phyloP scores from a whole-genome alignment of 1,140 invertebrate genomes.

The Berghia stephanieae region DNA sequence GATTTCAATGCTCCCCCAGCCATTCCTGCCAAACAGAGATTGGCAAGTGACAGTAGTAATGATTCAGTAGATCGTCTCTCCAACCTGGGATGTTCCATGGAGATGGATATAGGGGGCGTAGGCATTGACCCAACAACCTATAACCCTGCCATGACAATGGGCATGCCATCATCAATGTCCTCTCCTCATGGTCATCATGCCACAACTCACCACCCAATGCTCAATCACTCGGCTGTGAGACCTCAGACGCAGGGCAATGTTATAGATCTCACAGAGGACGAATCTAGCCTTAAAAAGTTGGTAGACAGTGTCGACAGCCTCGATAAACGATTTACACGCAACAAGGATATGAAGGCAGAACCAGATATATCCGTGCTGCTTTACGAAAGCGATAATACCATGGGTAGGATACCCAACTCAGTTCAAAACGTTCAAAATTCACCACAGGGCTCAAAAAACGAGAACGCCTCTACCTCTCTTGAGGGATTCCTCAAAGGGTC shows the following conservation, averaged over 20 bases:
- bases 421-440: slow-evolving; percentile 41
- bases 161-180: too few relatives aligned
- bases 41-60: slow-evolving; percentile 48
- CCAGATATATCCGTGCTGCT: slow-evolving; percentile 35
- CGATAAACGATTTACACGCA: slow-evolving; percentile 45
- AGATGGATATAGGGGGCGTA: slow-evolving; percentile 18
- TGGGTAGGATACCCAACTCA: slow-evolving; percentile 28
- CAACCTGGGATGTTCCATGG: slow-evolving; percentile 31
- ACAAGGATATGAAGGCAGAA: slow-evolving; percentile 45
- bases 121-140: too few relatives aligned
- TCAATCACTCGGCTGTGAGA: slow-evolving; percentile 18
- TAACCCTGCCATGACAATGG: too few relatives aligned
- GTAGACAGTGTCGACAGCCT: slow-evolving; percentile 58
- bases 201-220: slow-evolving; percentile 23
- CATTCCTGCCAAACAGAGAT: slow-evolving; percentile 66
- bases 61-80: slow-evolving; percentile 39
- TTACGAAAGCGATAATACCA: slow-evolving; percentile 23
- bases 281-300: slow-evolving; percentile 58
- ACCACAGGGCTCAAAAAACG: slow-evolving; percentile 57
- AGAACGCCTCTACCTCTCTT: slow-evolving; percentile 61
- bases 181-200: slow-evolving; percentile 27
- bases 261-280: slow-evolving; percentile 55
- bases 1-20: slow-evolving; percentile 56
- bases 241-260: slow-evolving; percentile 37
- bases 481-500: slow-evolving; percentile 59